Evolutionary conservation across 2,797 vertebrate species (phyloP).

Genomic region (Trichosurus vulpecula): DNA sequence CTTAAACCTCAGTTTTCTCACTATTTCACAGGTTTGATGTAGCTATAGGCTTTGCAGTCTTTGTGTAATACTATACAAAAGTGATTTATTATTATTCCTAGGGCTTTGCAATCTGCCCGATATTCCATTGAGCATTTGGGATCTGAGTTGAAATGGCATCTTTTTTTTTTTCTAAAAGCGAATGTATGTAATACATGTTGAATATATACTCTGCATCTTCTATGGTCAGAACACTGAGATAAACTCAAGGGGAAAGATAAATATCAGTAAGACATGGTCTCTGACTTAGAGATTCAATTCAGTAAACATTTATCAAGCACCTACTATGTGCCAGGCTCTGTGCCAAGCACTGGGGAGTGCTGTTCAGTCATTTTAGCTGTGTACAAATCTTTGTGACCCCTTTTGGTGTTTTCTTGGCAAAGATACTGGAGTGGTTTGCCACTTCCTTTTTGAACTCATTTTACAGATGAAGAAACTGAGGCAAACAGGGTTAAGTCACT

Average conservation of each 20-base stretch:
- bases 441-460: not conserved
- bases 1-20: not conserved
- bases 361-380: not conserved
- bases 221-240: not conserved
- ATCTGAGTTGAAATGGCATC: not conserved
- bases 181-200: not conserved
- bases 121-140: not conserved
- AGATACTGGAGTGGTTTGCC: not conserved
- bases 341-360: not conserved
- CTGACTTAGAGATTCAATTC: too few relatives aligned
- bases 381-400: not conserved
- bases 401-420: not conserved
- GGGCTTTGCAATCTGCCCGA: not conserved
- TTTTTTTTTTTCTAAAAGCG: not conserved
- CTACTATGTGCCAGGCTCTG: not conserved
- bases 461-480: not conserved
- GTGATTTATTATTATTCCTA: not conserved
- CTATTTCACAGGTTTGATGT: not conserved
- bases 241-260: not conserved
- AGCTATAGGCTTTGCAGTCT: not conserved
- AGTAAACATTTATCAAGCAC: not conserved
- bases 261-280: too few relatives aligned
- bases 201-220: not conserved
- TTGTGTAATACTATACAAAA: not conserved
- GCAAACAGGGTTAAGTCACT: not conserved